Base-by-base conservation (phyloP, 2,888 invertebrate genomes). In the Diloba caeruleocephala region DNA sequence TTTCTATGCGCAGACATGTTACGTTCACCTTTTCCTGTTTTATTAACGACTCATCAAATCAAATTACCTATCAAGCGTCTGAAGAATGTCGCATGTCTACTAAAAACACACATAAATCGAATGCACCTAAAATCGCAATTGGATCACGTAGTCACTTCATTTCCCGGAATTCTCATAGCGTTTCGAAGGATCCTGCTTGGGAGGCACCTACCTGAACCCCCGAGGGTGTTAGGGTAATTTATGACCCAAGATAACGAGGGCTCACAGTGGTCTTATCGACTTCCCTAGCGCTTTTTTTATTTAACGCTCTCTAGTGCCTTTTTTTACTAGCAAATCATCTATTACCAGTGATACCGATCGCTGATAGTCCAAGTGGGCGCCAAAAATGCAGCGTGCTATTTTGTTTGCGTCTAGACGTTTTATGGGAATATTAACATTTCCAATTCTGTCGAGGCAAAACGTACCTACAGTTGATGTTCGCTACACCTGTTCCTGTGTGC, bases 111-210 rank as follows among this genome's bases (percentile, higher is more conserved):
- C 75, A 82, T 79, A 82, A 87, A 87, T 87, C 85, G 84, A 89
- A 87, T 91, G 89, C 89, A 90, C 82, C 87, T 88, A 81, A 89
- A 91, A 92, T 89, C 81, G 88, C 91, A 91, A 92, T 92, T 92
- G 92, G 92, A 92, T 92, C 92, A 92, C 92, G 92, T 91, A 92
- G 89, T 81, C 84, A 85, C 88, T 90, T 89, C 90, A 92, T 92
- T 92, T 90, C 88, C 88, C 82, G 83, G 87, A 83, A 87, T 87
- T 81, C 83, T 85, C 79, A 79, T 82, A 77, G 78, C 82, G 78
- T 87, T 87, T 85, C 84, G 76, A 79, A 84, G 81, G 82, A 84
- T 79, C 78, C 71, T 67, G 73, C 62, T 59, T 71, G 82, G 82
- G 84, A 79, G 82, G 81, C 77, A 76, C 75, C 83, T 89, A 89